Evolutionary conservation across 2,888 invertebrate genomes (phyloP).

Genomic region (Caenorhabditis imperialis): DNA sequence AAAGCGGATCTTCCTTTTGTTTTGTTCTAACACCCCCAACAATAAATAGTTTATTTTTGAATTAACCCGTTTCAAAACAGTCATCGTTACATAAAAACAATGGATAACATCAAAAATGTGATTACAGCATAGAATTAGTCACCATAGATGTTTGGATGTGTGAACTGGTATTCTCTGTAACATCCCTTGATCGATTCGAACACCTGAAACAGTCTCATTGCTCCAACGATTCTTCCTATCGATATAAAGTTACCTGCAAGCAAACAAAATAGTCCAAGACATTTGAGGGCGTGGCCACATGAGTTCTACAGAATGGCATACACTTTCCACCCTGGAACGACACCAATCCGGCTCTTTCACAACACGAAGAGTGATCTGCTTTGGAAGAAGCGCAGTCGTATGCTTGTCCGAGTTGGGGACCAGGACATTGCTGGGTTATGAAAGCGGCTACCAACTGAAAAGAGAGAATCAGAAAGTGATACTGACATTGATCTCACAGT

Average conservation of each 20-base stretch:
- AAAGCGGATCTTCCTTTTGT: too few relatives aligned
- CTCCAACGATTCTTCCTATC: too few relatives aligned
- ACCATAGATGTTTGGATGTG: slow-evolving; percentile 74
- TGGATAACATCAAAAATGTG: slow-evolving; percentile 5
- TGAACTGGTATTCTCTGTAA: slow-evolving; percentile 66
- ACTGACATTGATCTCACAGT: too few relatives aligned
- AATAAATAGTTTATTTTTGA: too few relatives aligned
- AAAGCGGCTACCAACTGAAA: slow-evolving; percentile 73
- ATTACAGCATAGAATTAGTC: slow-evolving; percentile 59
- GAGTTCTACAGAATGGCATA: slow-evolving; percentile 75
- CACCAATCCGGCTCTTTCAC: slow-evolving; percentile 65
- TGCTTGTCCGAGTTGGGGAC: slow-evolving; percentile 73
- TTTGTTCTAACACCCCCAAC: too few relatives aligned
- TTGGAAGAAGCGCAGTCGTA: slow-evolving; percentile 75
- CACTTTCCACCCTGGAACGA: slow-evolving; percentile 73
- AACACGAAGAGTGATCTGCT: slow-evolving; percentile 71
- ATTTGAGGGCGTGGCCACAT: slow-evolving; percentile 73
- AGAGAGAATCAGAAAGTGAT: too few relatives aligned
- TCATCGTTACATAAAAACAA: slow-evolving; percentile 28
- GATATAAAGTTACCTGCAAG: slow-evolving; percentile 56
- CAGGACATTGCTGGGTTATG: slow-evolving; percentile 74
- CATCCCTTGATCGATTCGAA: slow-evolving; percentile 64
- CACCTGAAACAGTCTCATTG: slow-evolving; percentile 55
- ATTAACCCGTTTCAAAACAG: slow-evolving; percentile 23
- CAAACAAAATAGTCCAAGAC: slow-evolving; percentile 74